Evolutionary conservation across 2,797 vertebrate genomes (phyloP), one percentile per base, ranked within the genome.

Genomic region (Oreochromis grahami): DNA sequence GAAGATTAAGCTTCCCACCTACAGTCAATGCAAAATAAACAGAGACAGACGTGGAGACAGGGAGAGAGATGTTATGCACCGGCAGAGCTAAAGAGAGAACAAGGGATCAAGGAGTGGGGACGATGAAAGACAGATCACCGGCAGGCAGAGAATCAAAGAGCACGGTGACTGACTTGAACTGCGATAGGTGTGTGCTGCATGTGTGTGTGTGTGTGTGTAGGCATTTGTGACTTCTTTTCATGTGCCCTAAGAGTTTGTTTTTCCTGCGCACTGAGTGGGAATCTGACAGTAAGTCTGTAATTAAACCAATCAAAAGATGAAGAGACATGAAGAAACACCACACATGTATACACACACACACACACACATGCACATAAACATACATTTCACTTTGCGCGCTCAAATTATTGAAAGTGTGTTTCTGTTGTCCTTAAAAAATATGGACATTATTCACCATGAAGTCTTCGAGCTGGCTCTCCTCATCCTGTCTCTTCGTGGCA

Each of bases 291-390:
- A 89, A 95, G 92, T 92, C 95, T 96, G 93, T 96, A 96, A 96
- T 97, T 97, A 97, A 96, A 95, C 93, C 93, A 95, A 96, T 96
- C 94, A 94, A 94, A 95, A 95, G 95, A 95, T 95, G 92, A 95
- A 93, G 89, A 89, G 80, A 86, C 83, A 89, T 88, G 88, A 91
- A 92, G 84, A 90, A 90, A 90, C 80, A 80, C 84, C 68, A 84
- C 77, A 55, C 55, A 63, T 51, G 38, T 14, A 55, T 13, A 34
- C 21, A 53, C 32, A 36, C 26, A 55, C 21, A 21, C 21, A 53
- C 15, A 21, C 74, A 72, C 17, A 4, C 55, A 53, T 56, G 19
- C 43, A 51, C 76, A 83, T 87, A 85, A 79, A 82, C 84, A 76
- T 56, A 83, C 50, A 34, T 87, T 68, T 83, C 2, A 80, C 12